A percentile compares a stretch with the other conserved stretches of the same genome.
These are phyloP conservation scores for Nyctereutes procyonoides DNA, from an alignment of 2,113 vertebrate genomes.

Conservation along the genomic window DNA sequence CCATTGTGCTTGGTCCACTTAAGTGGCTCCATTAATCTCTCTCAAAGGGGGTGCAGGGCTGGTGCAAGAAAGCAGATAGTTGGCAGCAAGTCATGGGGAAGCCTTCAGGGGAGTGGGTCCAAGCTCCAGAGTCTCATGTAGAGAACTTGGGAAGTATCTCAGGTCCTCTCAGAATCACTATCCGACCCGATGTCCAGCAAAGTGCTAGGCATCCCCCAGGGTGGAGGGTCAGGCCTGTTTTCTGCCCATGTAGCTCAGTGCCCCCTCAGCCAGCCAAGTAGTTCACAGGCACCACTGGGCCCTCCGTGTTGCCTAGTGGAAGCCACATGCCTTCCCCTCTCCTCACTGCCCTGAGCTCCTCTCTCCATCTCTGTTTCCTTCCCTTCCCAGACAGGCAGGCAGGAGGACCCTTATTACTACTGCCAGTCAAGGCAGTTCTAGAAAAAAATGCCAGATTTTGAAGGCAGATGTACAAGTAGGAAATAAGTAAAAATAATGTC, in stretches of 20 bases:
- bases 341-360: not conserved
- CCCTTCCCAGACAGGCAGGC: not conserved
- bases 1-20: not conserved
- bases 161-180: not conserved
- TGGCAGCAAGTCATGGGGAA: not conserved
- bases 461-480: not conserved
- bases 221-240: not conserved
- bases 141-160: not conserved
- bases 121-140: not conserved
- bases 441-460: not conserved
- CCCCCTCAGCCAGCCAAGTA: no score
- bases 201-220: not conserved
- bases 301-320: not conserved
- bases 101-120: not conserved
- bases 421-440: not conserved
- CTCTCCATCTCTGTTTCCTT: not conserved
- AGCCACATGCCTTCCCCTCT: not conserved
- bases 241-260: no score
- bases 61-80: not conserved
- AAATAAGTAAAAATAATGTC: not conserved
- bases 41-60: not conserved
- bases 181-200: not conserved
- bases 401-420: not conserved
- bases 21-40: not conserved
- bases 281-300: not conserved